Base-by-base conservation (phyloP, 53 echinoderm and acorn worm species). In the Hippasteria phrygiana region DNA sequence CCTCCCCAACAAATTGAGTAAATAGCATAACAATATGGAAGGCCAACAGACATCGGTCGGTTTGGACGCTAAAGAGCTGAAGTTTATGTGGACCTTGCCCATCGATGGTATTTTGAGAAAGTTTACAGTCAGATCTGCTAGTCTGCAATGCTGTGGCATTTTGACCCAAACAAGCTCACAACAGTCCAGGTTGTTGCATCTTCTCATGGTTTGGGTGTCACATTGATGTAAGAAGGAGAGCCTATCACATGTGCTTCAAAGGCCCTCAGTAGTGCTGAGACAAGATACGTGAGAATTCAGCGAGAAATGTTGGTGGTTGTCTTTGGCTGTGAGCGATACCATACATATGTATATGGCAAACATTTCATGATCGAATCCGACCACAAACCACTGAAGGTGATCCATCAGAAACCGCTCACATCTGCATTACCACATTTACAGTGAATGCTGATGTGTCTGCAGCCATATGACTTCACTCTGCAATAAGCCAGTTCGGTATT, bases 321-420 rank as follows among this genome's bases (percentile, higher is more conserved):
- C 11, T 93, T 88, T 5, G 88, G 91, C 8, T 91, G 90, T 55
- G 75, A 75, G 48, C 17, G 77, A 3, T 77, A 54, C 36, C 92
- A 92, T 76, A 92, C 88, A 16, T 94, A 81, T 50, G 83, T 94
- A 12, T 94, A 87, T 66, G 92, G 90, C 1, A 92, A 90, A 80
- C 70, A 90, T 22, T 94, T 94, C 84, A 78, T 67, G 7, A 87
- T 95, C 4, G 64, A 88, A 11, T 71, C 84, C 16, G 93, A 95
- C 62, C 95, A 93, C 47, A 95, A 88, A 63, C 95, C 93, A 3
- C 63, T 95, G n/a, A 35, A 93, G 62, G 90, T 92, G 90, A 93
- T 95, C 24, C 87, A 90, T 67, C 89, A 64, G 31, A 95, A 93
- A 35, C 80, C 80, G 10, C 31, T 93, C 27, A 66, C 71, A 11